These are phyloP conservation scores for Ophion obscuratus DNA, from an alignment of 2,888 invertebrate genomes.

Conservation along the genomic window DNA sequence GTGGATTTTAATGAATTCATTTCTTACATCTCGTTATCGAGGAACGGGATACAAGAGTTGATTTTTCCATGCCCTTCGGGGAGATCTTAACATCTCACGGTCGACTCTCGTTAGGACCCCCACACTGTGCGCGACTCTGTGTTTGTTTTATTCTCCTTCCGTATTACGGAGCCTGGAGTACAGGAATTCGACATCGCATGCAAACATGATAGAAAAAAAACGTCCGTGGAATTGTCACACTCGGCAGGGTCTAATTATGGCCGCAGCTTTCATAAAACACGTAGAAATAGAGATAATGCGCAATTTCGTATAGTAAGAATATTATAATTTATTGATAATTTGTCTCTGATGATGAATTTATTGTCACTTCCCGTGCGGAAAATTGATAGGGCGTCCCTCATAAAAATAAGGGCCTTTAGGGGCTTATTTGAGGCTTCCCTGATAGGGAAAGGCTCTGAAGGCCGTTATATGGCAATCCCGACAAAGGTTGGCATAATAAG, in stretches of 20 bases:
- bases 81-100: constrained; percentile 14
- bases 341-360: background rate
- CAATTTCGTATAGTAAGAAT: background rate
- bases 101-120: constrained; percentile 34
- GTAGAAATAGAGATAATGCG: background rate
- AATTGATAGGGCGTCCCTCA: too few relatives aligned
- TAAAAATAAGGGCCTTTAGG: too few relatives aligned
- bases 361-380: too few relatives aligned
- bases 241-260: too few relatives aligned
- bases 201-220: too few relatives aligned
- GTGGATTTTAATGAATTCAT: constrained; percentile 33
- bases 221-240: too few relatives aligned
- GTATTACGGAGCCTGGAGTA: background rate
- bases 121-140: constrained; percentile 29
- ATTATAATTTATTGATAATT: background rate
- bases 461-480: too few relatives aligned
- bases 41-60: constrained; percentile 46
- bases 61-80: constrained; percentile 6
- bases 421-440: too few relatives aligned
- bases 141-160: background rate
- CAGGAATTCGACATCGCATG: too few relatives aligned
- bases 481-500: too few relatives aligned
- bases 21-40: constrained; percentile 63
- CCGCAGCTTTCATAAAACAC: too few relatives aligned
- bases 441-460: too few relatives aligned